Base-by-base conservation (phyloP, 2,113 vertebrate genomes). In the Accipiter cooperii region DNA sequence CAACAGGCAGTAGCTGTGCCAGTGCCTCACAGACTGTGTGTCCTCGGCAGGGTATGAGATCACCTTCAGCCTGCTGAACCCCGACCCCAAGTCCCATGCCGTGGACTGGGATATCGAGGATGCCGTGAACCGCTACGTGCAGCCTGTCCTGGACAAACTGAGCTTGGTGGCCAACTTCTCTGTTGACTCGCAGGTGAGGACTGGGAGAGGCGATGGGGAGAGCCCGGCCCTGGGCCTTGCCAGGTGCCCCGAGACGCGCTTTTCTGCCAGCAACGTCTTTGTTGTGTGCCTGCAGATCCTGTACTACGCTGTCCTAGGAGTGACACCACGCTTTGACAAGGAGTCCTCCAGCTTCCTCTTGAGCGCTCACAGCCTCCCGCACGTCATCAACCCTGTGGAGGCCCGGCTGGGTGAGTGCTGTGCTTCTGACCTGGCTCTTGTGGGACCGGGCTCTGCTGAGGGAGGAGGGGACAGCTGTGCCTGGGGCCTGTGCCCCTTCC, bases 321-420 rank as follows among this genome's bases (percentile, higher is more conserved):
- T 99, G 61, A 99, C 99, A 10, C 99, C 99, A 4, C 99, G 99
- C 83, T 99, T 98, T 84, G 99, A 99, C 93, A 98, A 96, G 65
- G 96, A 96, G 54, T 98, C 98, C 31, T 98, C 98, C 33, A 98
- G 98, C 66, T 99, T 99, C 96, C 98, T 98, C 8, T 98, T 99
- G 91, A 98, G 98, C 2, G 96, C 98, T 24, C 98, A 99, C 96
- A 99, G 98, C 95, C 99, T 99, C 8, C 99, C 99, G 0, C 99
- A 99, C 0, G 99, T 99, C 95, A 99, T 99, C 97, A 99, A 99
- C 97, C 99, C 99, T 0, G 99, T 99, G 95, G 99, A 99, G 95
- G 99, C 99, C 36, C 97, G 99, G 80, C 98, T 99, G 55, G 99
- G 99, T 99, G 97, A 98, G 98, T 40, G 1, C 36, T 0, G 1